These are phyloP conservation scores for Deladenus siricidicola DNA, from an alignment of 2,888 invertebrate species.

Conservation along the genomic window DNA sequence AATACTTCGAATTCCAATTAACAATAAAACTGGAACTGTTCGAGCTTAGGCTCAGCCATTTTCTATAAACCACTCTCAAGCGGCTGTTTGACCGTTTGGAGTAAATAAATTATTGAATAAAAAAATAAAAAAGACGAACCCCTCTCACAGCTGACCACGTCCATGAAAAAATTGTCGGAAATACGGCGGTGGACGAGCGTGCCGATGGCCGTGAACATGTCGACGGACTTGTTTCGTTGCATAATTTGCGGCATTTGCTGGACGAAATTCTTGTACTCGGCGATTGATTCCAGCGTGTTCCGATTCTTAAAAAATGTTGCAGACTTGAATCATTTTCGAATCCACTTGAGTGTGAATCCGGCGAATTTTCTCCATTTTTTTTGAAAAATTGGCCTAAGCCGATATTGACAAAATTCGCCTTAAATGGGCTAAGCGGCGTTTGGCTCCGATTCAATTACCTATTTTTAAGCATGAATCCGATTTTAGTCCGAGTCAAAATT, in stretches of 20 bases:
- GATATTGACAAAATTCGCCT: no score
- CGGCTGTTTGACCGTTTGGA: no score
- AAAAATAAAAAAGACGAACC: constrained; percentile 16
- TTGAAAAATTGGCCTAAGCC: no score
- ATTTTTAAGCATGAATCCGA: no score
- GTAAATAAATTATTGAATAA: no score
- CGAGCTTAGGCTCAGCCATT: neutral
- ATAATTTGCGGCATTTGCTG: constrained; percentile 35
- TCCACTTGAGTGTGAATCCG: no score
- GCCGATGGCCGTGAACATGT: constrained; percentile 31
- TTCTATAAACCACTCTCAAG: neutral
- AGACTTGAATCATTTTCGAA: no score
- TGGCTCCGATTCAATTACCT: no score
- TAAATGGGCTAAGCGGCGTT: no score
- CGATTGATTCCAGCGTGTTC: constrained; percentile 24
- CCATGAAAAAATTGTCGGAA: constrained; percentile 21
- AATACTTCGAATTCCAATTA: neutral
- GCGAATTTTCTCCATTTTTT: no score
- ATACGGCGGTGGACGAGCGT: constrained; percentile 26
- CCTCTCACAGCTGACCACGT: constrained; percentile 13
- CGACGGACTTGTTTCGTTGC: constrained; percentile 29
- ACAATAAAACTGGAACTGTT: neutral
- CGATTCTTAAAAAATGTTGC: constrained; percentile 9
- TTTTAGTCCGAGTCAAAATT: no score
- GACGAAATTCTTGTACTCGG: constrained; percentile 35